Evolutionary conservation across 2,797 vertebrate species (phyloP).

Genomic region (Acrossocheilus wenchowensis): DNA sequence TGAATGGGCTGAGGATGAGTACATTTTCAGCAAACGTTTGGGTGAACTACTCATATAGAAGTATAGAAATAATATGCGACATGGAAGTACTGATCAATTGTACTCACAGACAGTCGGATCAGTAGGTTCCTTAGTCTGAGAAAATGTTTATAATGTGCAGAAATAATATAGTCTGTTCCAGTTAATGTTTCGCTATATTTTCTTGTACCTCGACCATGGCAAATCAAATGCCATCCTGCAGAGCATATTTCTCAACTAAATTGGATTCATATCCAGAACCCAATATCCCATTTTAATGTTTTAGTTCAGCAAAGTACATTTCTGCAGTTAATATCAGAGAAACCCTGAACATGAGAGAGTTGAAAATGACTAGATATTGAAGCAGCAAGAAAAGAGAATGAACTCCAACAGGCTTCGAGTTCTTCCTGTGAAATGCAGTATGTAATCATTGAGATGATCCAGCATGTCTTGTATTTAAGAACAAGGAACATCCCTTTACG

Average conservation of each 20-base stretch:
- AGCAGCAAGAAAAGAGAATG: neutral
- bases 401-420: neutral
- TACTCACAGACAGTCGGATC: neutral
- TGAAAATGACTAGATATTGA: conserved; percentile 1
- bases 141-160: neutral
- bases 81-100: neutral
- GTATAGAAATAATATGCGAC: neutral
- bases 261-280: conserved; percentile 4
- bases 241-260: conserved; percentile 1
- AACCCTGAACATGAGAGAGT: neutral
- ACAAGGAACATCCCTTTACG: conserved; percentile 1
- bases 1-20: neutral
- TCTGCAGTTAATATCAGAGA: conserved; percentile 19
- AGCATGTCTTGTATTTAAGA: conserved; percentile 10
- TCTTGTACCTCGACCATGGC: neutral
- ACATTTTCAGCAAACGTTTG: neutral
- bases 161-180: neutral
- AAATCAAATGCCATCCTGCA: neutral
- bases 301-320: neutral
- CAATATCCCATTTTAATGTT: neutral
- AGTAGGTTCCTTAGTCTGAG: conserved; percentile 5
- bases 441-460: neutral
- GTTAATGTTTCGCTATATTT: neutral
- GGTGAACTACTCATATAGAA: neutral
- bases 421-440: neutral